phyloP scores from a whole-genome alignment of 2,113 vertebrate species.

The Penelope pileata region DNA sequence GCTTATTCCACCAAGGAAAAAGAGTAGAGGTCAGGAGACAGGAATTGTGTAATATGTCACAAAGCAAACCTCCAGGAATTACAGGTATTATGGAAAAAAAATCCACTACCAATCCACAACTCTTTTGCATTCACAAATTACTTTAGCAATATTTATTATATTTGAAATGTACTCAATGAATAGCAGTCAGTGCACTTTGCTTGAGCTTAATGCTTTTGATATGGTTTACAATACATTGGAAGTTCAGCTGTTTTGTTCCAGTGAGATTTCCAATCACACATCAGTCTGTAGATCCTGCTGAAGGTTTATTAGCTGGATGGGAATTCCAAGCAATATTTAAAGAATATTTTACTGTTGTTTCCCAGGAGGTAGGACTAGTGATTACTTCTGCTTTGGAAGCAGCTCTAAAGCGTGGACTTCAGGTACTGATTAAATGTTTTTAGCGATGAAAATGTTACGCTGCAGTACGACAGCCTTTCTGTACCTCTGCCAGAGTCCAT shows the following conservation, averaged over 20 bases:
- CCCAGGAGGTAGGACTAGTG: not conserved
- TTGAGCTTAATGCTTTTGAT: rapidly evolving
- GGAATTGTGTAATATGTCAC: not conserved
- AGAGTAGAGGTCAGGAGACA: not conserved
- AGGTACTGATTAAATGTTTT: not conserved
- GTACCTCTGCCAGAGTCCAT: not conserved
- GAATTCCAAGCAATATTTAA: not conserved
- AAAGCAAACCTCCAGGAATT: not conserved
- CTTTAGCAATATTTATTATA: not conserved
- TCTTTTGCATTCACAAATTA: not conserved
- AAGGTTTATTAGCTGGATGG: not conserved
- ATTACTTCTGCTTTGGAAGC: not conserved
- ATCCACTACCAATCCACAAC: not conserved
- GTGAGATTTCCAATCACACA: not conserved
- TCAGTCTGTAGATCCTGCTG: not conserved
- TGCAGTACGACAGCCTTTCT: not conserved
- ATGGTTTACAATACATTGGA: not conserved
- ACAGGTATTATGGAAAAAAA: not conserved
- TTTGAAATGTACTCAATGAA: not conserved
- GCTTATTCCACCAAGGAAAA: not conserved
- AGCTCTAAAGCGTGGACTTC: not conserved
- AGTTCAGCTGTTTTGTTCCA: not conserved
- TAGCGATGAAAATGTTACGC: not conserved
- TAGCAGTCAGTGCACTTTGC: not conserved
- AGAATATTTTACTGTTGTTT: not conserved